Base-by-base conservation (phyloP, 2,113 vertebrate genomes). In the Genyomyrus donnyi region DNA sequence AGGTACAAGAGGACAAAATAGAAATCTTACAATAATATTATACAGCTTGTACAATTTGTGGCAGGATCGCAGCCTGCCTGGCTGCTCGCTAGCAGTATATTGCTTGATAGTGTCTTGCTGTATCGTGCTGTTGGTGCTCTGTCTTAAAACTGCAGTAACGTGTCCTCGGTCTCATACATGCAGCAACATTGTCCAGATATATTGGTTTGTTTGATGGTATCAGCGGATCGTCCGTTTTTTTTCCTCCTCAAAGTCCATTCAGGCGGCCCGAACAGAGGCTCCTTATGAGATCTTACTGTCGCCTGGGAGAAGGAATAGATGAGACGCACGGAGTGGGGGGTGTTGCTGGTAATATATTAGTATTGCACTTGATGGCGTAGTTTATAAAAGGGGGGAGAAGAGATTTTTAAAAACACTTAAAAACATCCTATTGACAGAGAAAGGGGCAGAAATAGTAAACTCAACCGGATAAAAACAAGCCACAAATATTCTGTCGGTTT, bases 1-100 rank as follows among this genome's bases (percentile, higher is more conserved):
- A 90, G 91, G 92, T 91, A 92, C 94, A 94, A 93, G 92, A 95
- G 92, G 93, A 91, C 42, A 88, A 88, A 92, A 90, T 77, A 58
- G 21, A 91, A 89, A 91, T 91, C 91, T 90, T 89, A 91, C 84
- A 90, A 93, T 90, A 93, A 74, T 87, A 89, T 90, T 88, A 90
- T 89, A 52, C 70, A 31, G 89, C 88, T 90, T 89, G 86, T 74
- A 70, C 56, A 39, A 49, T 91, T 89, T 50, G 88, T 77, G 52
- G 66, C 84, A 66, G 88, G 19, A 80, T 80, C 77, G 80, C 77
- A 90, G 56, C 42, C 83, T 86, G 86, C 74, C 70, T 58, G 74
- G 42, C 62, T 13, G 74, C 74, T 35, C 39, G 74, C 74, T 58
- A 88, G 70, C 80, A 80, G 88, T 90, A 85, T 89, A 90, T 66